Evolutionary conservation across 1,140 invertebrate species (phyloP).

Genomic region (Trichonephila clavata): DNA sequence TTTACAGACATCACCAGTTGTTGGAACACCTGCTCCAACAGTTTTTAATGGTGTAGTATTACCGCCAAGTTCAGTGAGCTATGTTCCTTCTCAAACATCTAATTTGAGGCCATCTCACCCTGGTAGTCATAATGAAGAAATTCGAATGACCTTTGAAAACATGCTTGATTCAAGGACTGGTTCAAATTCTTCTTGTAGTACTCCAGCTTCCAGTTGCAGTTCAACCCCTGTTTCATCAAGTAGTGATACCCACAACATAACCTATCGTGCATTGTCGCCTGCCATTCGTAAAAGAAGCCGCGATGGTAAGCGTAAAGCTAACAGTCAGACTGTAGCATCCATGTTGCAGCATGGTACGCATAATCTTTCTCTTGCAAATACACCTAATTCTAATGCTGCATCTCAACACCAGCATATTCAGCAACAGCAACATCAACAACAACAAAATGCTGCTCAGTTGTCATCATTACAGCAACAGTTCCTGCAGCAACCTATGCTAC

Average conservation of each 20-base stretch:
- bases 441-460: slow-evolving; percentile 61
- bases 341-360: slow-evolving; percentile 88
- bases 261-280: slow-evolving; percentile 77
- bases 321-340: slow-evolving; percentile 87
- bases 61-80: slow-evolving; percentile 69
- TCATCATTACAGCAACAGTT: slow-evolving; percentile 67
- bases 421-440: slow-evolving; percentile 56
- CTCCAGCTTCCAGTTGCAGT: slow-evolving; percentile 77
- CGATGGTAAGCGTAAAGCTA: slow-evolving; percentile 87
- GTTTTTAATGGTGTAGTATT: slow-evolving; percentile 74
- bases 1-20: slow-evolving; percentile 59
- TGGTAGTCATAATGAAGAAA: slow-evolving; percentile 65
- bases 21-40: slow-evolving; percentile 63
- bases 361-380: slow-evolving; percentile 79
- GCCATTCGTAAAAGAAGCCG: slow-evolving; percentile 84
- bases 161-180: slow-evolving; percentile 75
- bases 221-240: slow-evolving; percentile 76
- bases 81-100: slow-evolving; percentile 54
- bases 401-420: slow-evolving; percentile 30
- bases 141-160: slow-evolving; percentile 50
- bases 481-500: slow-evolving; percentile 74
- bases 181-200: slow-evolving; percentile 75
- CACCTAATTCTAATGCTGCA: slow-evolving; percentile 48
- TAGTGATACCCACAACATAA: slow-evolving; percentile 71
- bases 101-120: slow-evolving; percentile 58